Evolutionary conservation across 2,797 vertebrate genomes (phyloP), one percentile per base, ranked within the genome.

Genomic region (Florisuga fusca): DNA sequence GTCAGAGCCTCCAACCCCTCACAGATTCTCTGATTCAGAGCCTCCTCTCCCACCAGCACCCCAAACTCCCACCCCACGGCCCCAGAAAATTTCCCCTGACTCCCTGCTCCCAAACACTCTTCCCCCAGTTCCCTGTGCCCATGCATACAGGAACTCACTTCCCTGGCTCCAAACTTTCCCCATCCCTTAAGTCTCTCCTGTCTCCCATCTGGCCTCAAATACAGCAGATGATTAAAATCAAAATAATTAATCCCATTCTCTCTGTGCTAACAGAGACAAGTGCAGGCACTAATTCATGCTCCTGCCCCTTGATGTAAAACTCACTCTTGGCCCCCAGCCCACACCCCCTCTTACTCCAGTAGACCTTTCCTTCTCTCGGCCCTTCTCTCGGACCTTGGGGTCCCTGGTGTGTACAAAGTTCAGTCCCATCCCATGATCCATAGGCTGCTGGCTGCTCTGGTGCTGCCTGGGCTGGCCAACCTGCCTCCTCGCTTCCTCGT

Each of bases 141-240:
- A 26, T 22, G 50, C 36, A 9, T 29, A 36, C 7, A 23, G 34
- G 38, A 69, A 48, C 48, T 33, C 29, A 62, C 58, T 20, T 55
- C n/a, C 26, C 46, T 2, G 0, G 1, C 34, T 76, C 43, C 21
- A 87, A 54, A 16, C 11, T 75, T 33, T 64, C 33, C 41, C 19
- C 20, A 3, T 43, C 15, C 54, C 57, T 46, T 8, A 71, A 59
- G 8, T 55, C 38, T 45, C 51, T 72, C 33, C 69, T 48, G 25
- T 46, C 33, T 87, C 45, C 67, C 84, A 89, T 67, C 9, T 31
- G 89, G 51, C 31, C 33, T 78, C 41, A 84, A 88, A 57, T 3
- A 15, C 48, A 31, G 19, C 53, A 93, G 62, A 86, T 68, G 10
- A 90, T 78, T 84, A 75, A 84, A 81, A 94, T 89, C 22, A 50